Conservation (phyloP, 2,888 invertebrate genomes). For the Cerceris rybyensis region DNA sequence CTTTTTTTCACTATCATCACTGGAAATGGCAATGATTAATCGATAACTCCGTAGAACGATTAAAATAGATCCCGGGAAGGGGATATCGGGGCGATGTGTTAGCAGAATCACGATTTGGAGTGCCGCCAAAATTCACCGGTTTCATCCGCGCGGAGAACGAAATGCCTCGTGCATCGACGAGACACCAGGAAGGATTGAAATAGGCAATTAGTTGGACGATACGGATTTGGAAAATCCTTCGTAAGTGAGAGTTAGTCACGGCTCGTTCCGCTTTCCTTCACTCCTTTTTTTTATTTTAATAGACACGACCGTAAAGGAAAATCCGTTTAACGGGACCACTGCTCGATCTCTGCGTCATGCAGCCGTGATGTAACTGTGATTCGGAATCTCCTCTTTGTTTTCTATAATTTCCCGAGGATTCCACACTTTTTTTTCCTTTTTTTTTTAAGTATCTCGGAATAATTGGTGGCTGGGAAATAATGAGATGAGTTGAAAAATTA, state of each 20-base stretch:
- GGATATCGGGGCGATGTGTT: conserved; percentile 65
- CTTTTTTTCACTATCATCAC: conserved; percentile 13
- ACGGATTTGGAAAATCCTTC: conserved; percentile 35
- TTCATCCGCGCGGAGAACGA: conserved; percentile 44
- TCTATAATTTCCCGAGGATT: background rate
- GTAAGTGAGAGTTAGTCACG: conserved; percentile 9
- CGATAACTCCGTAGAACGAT: conserved; percentile 67
- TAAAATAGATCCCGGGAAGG: conserved; percentile 72
- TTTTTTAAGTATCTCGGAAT: too few relatives aligned
- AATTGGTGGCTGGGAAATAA: too few relatives aligned
- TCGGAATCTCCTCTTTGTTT: background rate
- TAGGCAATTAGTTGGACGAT: conserved; percentile 41
- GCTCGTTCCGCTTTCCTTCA: background rate
- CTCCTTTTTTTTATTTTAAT: background rate
- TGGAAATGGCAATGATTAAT: conserved; percentile 66
- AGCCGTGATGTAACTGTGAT: background rate
- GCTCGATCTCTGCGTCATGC: background rate
- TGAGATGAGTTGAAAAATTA: too few relatives aligned
- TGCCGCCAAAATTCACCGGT: conserved; percentile 61
- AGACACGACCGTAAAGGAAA: background rate
- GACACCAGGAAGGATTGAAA: conserved; percentile 45
- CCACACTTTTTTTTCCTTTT: background rate
- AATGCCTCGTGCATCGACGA: conserved; percentile 46
- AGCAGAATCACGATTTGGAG: conserved; percentile 67
- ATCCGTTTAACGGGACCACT: background rate